Evolutionary conservation across 2,888 invertebrate genomes (phyloP).

Genomic region (Sinodicranocentrus sp.): DNA sequence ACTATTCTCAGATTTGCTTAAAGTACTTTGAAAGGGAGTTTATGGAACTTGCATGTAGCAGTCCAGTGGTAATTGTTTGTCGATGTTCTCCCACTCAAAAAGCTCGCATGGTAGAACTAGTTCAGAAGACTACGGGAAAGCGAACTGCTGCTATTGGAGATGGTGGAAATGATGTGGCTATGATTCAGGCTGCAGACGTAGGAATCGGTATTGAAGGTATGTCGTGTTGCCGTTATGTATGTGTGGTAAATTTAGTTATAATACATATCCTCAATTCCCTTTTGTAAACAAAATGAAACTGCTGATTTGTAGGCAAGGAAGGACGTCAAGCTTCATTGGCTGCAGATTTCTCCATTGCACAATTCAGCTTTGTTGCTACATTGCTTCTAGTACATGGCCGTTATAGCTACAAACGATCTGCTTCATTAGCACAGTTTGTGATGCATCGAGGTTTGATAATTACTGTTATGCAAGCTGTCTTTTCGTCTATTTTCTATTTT

Average conservation of each 20-base stretch:
- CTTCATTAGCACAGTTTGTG: constrained; percentile 98
- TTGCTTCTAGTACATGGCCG: constrained; percentile 95
- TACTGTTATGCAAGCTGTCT: constrained; percentile 98
- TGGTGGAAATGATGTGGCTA: constrained; percentile 86
- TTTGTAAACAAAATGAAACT: no score
- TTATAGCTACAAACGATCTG: constrained; percentile 95
- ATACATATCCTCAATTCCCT: no score
- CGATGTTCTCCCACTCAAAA: constrained; percentile 87
- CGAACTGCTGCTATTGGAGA: constrained; percentile 78
- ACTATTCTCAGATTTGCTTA: constrained; percentile 81
- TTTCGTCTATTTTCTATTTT: constrained; percentile 99
- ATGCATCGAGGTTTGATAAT: constrained; percentile 99
- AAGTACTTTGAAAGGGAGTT: constrained; percentile 87
- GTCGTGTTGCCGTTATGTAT: no score
- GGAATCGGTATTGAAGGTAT: constrained; percentile 92
- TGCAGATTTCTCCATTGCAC: constrained; percentile 97
- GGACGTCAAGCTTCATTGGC: constrained; percentile 95
- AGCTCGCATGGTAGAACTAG: constrained; percentile 84
- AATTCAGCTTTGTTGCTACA: constrained; percentile 90
- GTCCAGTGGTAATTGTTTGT: constrained; percentile 87
- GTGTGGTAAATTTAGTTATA: no score
- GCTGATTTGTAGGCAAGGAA: constrained; percentile 81
- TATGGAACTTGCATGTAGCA: constrained; percentile 85
- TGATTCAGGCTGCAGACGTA: constrained; percentile 80
- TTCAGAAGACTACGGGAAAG: constrained; percentile 83